A percentile compares a stretch with the other conserved stretches of the same genome.
Conservation (phyloP, 1,140 invertebrate genomes). For the Zophobas atratus region DNA sequence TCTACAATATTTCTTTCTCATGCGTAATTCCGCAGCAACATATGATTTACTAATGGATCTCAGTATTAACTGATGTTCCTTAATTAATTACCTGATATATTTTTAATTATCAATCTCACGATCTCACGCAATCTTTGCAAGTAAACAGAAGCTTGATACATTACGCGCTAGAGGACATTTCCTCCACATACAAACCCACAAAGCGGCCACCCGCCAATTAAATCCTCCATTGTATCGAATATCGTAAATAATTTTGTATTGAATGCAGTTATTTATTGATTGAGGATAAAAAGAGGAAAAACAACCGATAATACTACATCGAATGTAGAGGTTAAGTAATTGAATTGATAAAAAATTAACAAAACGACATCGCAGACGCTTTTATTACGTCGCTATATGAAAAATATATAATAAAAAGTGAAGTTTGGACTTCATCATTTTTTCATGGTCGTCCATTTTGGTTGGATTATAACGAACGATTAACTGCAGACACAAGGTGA, state of each 20-base stretch:
- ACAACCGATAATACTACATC: conserved; percentile 7
- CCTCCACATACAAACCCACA: neutral
- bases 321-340: conserved; percentile 25
- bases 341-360: conserved; percentile 37
- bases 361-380: conserved; percentile 27
- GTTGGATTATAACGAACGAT: conserved; percentile 33
- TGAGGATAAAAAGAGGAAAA: conserved; percentile 7
- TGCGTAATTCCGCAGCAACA: conserved; percentile 8
- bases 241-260: conserved; percentile 22
- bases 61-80: conserved; percentile 36
- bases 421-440: conserved; percentile 44
- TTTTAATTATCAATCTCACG: conserved; percentile 42
- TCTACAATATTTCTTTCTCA: conserved; percentile 3
- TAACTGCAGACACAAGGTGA: conserved; percentile 45
- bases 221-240: conserved; percentile 16
- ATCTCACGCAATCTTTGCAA: conserved; percentile 41
- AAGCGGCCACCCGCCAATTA: conserved; percentile 9
- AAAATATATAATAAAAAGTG: conserved; percentile 34
- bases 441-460: conserved; percentile 47
- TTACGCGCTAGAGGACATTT: neutral
- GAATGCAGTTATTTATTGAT: conserved; percentile 40
- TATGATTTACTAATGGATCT: conserved; percentile 48
- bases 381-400: conserved; percentile 23
- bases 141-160: neutral
- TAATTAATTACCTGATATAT: conserved; percentile 50